A percentile compares a stretch with the other conserved stretches of the same genome.
phyloP scores from a whole-genome alignment of 2,113 vertebrate genomes.

The Leptodactylus fuscus region DNA sequence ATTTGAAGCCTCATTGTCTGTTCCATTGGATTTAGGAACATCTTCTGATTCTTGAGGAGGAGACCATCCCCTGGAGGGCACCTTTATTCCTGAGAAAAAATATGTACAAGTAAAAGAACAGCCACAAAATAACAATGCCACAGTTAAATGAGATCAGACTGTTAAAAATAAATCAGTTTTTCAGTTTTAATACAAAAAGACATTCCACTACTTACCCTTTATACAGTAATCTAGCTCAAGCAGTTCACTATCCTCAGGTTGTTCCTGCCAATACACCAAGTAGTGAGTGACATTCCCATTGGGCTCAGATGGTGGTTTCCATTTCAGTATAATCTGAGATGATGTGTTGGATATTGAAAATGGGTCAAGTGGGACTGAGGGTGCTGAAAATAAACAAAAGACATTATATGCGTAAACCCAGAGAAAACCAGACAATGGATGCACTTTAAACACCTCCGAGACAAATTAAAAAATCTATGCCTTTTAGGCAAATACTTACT shows the following conservation, averaged over 20 bases:
- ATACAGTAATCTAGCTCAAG: slow-evolving; percentile 92
- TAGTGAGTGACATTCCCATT: slow-evolving; percentile 98
- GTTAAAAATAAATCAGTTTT: no score
- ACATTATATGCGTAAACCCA: background rate
- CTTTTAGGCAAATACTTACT: slow-evolving; percentile 76
- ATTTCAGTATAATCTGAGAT: slow-evolving; percentile 93
- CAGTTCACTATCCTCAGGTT: slow-evolving; percentile 88
- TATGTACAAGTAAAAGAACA: background rate
- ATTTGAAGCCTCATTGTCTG: slow-evolving; percentile 74
- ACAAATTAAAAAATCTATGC: no score
- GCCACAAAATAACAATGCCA: background rate
- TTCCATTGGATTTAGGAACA: slow-evolving; percentile 85
- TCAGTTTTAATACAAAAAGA: no score
- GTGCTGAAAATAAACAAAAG: slow-evolving; percentile 73
- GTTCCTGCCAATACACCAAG: slow-evolving; percentile 88
- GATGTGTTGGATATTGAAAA: slow-evolving; percentile 93
- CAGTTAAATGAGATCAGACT: no score
- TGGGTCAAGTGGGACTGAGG: slow-evolving; percentile 90
- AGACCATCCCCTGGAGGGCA: slow-evolving; percentile 86
- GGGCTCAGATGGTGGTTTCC: slow-evolving; percentile 91
- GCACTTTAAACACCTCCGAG: background rate
- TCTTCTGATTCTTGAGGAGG: slow-evolving; percentile 83
- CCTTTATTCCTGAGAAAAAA: slow-evolving; percentile 82
- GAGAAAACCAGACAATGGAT: background rate
- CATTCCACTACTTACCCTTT: slow-evolving; percentile 78